These are phyloP conservation scores for Heteromyza rotundicornis DNA, from an alignment of 2,888 invertebrate species.

Conservation along the genomic window DNA sequence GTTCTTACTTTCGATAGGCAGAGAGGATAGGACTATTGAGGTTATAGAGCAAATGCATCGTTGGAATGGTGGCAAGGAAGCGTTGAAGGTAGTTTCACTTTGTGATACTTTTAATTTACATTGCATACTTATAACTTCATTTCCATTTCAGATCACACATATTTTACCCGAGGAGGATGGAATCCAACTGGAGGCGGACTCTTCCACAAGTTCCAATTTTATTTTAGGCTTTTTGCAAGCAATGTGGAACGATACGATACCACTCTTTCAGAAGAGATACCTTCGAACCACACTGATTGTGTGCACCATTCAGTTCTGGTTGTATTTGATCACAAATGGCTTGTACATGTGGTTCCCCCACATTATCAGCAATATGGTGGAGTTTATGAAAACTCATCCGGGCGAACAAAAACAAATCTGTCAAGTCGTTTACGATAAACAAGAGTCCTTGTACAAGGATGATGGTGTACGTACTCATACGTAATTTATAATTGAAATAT, in stretches of 20 bases:
- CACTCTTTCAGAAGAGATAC: conserved; percentile 49
- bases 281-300: conserved; percentile 47
- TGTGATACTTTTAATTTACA: too few species aligned
- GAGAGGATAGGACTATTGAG: conserved; percentile 43
- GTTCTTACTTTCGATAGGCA: conserved; percentile 47
- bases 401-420: conserved; percentile 43
- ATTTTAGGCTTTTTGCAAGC: conserved; percentile 36
- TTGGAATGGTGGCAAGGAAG: conserved; percentile 42
- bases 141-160: conserved; percentile 32
- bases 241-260: conserved; percentile 56
- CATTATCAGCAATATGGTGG: conserved; percentile 51
- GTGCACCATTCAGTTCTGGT: conserved; percentile 53
- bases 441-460: conserved; percentile 31
- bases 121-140: neutral
- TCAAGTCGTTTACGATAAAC: conserved; percentile 43
- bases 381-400: conserved; percentile 44
- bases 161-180: conserved; percentile 38
- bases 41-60: conserved; percentile 45
- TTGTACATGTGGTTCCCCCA: conserved; percentile 59
- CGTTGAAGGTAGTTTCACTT: conserved; percentile 37
- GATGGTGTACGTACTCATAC: conserved; percentile 34
- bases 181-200: conserved; percentile 5
- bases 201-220: neutral
- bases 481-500: neutral
- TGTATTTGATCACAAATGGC: conserved; percentile 50